Conservation (phyloP, 2,797 vertebrate genomes). For the Siniperca undulata region DNA sequence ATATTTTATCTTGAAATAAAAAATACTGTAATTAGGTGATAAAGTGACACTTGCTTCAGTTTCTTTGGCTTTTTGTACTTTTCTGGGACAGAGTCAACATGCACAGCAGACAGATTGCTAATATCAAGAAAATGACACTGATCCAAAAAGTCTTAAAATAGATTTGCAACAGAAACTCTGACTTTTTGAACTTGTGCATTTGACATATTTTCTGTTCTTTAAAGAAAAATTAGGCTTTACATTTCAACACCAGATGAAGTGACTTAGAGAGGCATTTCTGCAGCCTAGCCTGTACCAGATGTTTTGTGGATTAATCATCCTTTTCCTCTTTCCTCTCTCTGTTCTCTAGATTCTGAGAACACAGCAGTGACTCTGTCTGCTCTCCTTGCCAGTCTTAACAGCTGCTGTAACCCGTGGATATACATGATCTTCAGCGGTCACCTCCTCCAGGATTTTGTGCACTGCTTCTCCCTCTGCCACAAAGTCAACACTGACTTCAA, state of each 20-base stretch:
- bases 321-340: constrained; percentile 46
- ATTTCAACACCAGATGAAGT: constrained; percentile 41
- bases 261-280: constrained; percentile 19
- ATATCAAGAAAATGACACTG: constrained; percentile 13
- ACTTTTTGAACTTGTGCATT: constrained; percentile 3
- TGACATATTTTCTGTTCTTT: constrained; percentile 4
- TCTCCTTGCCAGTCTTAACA: constrained; percentile 95
- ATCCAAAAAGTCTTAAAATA: not conserved
- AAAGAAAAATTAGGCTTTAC: not conserved
- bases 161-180: not conserved
- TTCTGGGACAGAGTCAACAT: not conserved
- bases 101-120: not conserved
- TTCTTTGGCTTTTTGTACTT: not conserved
- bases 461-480: constrained; percentile 89
- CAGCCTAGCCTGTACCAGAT: constrained; percentile 54
- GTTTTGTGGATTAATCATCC: constrained; percentile 54
- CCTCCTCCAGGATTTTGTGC: constrained; percentile 93
- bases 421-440: constrained; percentile 99
- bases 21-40: not conserved
- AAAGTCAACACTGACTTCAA: constrained; percentile 82
- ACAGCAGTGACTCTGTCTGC: constrained; percentile 92
- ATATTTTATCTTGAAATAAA: not conserved
- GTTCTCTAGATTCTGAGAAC: constrained; percentile 92
- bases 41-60: not conserved
- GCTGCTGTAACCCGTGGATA: constrained; percentile 99